A percentile compares a stretch with the other conserved stretches of the same genome.
phyloP scores from a whole-genome alignment of 1,140 invertebrate genomes.

The Drosophila jambulina region DNA sequence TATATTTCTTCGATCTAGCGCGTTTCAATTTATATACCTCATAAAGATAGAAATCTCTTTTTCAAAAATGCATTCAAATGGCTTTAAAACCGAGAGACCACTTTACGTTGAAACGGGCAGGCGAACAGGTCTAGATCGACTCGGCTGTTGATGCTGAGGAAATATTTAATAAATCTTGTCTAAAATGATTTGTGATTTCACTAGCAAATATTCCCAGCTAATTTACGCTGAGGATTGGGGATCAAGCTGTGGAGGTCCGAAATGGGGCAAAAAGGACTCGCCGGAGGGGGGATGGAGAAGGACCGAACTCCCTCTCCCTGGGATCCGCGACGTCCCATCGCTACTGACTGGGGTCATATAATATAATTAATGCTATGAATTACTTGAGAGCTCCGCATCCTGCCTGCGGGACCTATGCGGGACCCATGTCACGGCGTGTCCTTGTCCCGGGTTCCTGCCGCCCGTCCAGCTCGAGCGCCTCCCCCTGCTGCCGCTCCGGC shows the following conservation, averaged over 20 bases:
- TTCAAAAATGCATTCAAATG: background rate
- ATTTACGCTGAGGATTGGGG: background rate
- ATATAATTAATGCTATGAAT: constrained; percentile 82
- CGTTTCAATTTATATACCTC: no score
- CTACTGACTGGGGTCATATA: constrained; percentile 51
- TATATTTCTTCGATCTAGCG: no score
- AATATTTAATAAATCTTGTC: background rate
- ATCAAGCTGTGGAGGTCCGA: constrained; percentile 1
- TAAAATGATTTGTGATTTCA: background rate
- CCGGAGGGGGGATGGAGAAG: background rate
- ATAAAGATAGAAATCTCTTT: no score
- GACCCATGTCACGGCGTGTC: constrained; percentile 5
- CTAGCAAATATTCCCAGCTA: background rate
- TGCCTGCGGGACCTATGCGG: constrained; percentile 6
- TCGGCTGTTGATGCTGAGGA: background rate
- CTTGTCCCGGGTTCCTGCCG: background rate
- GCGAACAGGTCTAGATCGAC: background rate
- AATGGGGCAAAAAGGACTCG: constrained; percentile 2
- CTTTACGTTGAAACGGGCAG: background rate
- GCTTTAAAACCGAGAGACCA: background rate
- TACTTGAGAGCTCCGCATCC: constrained; percentile 59
- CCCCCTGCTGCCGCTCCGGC: background rate
- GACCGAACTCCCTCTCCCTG: background rate
- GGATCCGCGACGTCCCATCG: background rate
- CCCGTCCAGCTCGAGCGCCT: background rate